These are phyloP conservation scores for Chionis minor DNA, from an alignment of 2,113 vertebrate species.

Conservation along the genomic window DNA sequence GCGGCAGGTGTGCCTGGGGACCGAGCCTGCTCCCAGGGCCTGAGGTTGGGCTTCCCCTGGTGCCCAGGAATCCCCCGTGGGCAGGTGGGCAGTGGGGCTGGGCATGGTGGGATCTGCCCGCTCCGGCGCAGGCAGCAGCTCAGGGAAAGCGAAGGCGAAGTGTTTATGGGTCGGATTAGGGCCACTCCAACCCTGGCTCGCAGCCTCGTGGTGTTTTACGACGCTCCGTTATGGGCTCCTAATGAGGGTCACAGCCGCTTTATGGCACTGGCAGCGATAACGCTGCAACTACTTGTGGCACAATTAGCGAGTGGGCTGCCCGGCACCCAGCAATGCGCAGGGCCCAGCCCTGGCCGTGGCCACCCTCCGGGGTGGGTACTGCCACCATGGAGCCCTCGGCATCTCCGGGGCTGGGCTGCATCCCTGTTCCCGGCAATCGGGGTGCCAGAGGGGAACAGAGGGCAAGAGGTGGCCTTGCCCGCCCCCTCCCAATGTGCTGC, in stretches of 20 bases:
- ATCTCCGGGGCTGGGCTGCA: neutral
- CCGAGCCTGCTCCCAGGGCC: rapidly evolving
- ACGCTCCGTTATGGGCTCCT: slow-evolving; percentile 34
- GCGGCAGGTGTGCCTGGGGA: neutral
- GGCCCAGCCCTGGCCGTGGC: neutral
- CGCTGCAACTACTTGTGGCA: slow-evolving; percentile 41
- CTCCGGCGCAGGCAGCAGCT: neutral
- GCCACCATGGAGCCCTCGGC: neutral
- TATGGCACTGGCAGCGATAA: slow-evolving; percentile 59
- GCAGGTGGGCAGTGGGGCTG: neutral
- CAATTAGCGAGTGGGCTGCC: slow-evolving; percentile 37
- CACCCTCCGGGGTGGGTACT: neutral
- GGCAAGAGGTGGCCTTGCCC: neutral
- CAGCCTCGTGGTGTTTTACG: slow-evolving; percentile 25
- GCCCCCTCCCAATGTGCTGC: no score
- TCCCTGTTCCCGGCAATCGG: neutral
- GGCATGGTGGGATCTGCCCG: neutral
- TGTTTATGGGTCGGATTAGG: slow-evolving; percentile 62
- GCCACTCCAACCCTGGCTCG: neutral
- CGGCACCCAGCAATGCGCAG: neutral
- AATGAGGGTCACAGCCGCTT: slow-evolving; percentile 65
- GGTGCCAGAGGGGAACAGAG: neutral
- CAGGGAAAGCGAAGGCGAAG: neutral
- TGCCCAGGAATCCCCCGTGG: neutral
- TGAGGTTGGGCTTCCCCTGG: neutral